Evolutionary conservation across 1,140 invertebrate species (phyloP).

Genomic region (Scaptodrosophila lebanonensis): DNA sequence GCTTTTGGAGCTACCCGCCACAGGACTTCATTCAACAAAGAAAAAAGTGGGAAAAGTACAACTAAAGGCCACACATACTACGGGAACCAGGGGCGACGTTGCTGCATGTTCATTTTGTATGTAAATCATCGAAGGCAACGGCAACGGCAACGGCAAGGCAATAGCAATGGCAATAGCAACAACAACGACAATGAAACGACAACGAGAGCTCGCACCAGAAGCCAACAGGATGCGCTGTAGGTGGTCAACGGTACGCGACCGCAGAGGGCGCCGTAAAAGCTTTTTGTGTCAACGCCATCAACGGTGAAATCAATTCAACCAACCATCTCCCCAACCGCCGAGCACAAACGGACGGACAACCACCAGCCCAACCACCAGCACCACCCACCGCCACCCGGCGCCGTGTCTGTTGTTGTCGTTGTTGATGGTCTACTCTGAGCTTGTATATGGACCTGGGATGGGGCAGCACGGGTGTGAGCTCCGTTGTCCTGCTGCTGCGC

Average conservation of each 20-base stretch:
- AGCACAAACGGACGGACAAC: conserved; percentile 5
- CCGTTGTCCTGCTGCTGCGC: conserved; percentile 26
- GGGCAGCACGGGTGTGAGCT: not conserved
- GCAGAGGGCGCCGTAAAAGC: conserved; percentile 72
- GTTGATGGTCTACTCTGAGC: conserved; percentile 34
- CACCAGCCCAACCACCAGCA: not conserved
- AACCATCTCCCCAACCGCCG: conserved; percentile 37
- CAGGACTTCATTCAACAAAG: conserved; percentile 34
- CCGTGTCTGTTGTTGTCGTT: conserved; percentile 49
- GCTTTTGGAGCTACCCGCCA: conserved; percentile 39
- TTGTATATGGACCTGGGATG: conserved; percentile 11
- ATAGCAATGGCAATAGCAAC: conserved; percentile 28
- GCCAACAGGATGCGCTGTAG: conserved; percentile 62
- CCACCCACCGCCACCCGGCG: conserved; percentile 7
- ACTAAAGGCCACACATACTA: conserved; percentile 1
- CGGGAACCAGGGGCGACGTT: conserved; percentile 10
- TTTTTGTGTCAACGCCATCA: conserved; percentile 76
- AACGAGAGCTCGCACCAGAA: conserved; percentile 8
- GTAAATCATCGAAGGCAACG: conserved; percentile 61
- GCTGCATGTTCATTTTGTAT: conserved; percentile 70
- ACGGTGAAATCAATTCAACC: conserved; percentile 75
- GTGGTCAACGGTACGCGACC: conserved; percentile 70
- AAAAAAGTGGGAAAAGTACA: conserved; percentile 27
- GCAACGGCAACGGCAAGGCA: conserved; percentile 18
- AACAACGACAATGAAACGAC: conserved; percentile 37